These are phyloP conservation scores for Argya squamiceps DNA, from an alignment of 2,797 vertebrate genomes.

Conservation along the genomic window DNA sequence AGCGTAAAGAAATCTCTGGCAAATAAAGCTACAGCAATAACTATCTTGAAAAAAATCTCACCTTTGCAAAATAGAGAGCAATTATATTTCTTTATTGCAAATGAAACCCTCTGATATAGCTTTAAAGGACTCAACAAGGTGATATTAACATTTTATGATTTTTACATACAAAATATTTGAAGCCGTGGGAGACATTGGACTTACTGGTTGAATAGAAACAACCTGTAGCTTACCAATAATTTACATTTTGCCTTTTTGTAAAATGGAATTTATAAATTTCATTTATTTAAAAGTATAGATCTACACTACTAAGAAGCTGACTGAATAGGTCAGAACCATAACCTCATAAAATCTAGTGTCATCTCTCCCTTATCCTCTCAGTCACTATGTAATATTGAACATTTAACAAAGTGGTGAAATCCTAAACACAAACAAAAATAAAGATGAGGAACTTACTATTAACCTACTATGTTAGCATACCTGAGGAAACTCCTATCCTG, in stretches of 20 bases:
- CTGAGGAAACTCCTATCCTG: not conserved
- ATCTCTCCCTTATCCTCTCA: not conserved
- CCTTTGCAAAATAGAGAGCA: conserved; percentile 17
- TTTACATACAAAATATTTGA: not conserved
- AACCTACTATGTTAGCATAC: not conserved
- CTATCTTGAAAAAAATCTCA: not conserved
- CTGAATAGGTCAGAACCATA: not conserved
- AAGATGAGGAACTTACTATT: not conserved
- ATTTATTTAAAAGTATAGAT: not conserved
- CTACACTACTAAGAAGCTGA: not conserved
- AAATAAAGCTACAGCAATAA: not conserved
- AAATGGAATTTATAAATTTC: not conserved
- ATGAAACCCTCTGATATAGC: not conserved
- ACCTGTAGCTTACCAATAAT: not conserved
- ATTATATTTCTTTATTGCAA: conserved; percentile 8
- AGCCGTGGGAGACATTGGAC: not conserved
- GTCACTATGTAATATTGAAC: not conserved
- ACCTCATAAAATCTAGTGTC: not conserved
- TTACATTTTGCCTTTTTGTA: not conserved
- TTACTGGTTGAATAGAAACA: not conserved
- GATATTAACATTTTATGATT: not conserved
- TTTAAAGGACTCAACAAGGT: conserved; percentile 14
- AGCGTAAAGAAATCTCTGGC: not conserved
- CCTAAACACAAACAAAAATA: not conserved
- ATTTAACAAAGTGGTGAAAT: not conserved